Conservation (phyloP, 1,140 invertebrate genomes). For the Drosophila tristis region DNA sequence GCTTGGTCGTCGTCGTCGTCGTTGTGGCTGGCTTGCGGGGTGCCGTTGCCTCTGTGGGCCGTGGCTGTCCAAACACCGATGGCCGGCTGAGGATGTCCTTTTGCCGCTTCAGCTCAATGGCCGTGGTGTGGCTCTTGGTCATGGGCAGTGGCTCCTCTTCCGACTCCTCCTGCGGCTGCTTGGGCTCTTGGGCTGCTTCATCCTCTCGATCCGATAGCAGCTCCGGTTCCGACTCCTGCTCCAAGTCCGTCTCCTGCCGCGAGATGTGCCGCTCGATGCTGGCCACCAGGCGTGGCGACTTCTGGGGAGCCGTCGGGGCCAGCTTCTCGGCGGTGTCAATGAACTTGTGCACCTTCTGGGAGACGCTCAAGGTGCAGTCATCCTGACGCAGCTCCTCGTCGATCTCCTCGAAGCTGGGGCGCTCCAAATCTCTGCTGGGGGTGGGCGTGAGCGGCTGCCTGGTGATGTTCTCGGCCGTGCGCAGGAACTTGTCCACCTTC, state of each 20-base stretch:
- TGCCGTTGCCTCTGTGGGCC: not conserved
- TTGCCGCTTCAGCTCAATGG: constrained; percentile 77
- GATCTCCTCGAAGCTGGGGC: constrained; percentile 85
- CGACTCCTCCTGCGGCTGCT: not conserved
- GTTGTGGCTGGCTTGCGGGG: constrained; percentile 29
- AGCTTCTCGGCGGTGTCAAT: constrained; percentile 86
- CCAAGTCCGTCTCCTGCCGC: constrained; percentile 59
- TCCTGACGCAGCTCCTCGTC: constrained; percentile 86
- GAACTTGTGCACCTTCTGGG: constrained; percentile 87
- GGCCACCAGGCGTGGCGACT: constrained; percentile 82
- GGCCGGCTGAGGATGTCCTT: constrained; percentile 85
- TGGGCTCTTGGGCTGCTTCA: constrained; percentile 21
- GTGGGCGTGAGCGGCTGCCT: constrained; percentile 79
- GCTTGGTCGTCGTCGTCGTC: not conserved
- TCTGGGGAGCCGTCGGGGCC: constrained; percentile 70
- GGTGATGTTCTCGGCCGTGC: constrained; percentile 86
- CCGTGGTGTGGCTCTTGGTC: constrained; percentile 67
- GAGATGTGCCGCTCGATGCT: constrained; percentile 85
- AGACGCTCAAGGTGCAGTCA: constrained; percentile 86
- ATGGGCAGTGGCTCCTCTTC: constrained; percentile 63
- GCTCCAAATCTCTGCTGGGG: constrained; percentile 82
- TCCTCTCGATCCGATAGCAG: constrained; percentile 48
- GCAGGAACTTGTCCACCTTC: constrained; percentile 88
- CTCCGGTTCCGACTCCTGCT: constrained; percentile 38
- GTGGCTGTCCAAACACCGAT: constrained; percentile 76